Base-by-base conservation (phyloP, 2,797 vertebrate species). In the Danio choprae region DNA sequence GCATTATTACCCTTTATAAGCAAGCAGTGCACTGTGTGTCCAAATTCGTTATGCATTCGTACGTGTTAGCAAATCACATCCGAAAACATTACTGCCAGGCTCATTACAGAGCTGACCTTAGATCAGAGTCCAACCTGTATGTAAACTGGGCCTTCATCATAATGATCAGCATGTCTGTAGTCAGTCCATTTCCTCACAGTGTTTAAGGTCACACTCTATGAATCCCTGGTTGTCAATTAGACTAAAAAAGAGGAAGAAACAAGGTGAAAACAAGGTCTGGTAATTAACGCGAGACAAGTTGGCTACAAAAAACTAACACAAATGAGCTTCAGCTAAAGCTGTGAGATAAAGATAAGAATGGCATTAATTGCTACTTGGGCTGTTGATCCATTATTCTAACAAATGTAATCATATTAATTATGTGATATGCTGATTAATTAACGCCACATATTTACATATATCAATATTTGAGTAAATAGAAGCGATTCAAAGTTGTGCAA, bases 171-270 rank as follows among this genome's bases (percentile, higher is more conserved):
- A 56, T 63, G 51, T 53, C 38, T 63, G 81, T 56, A 77, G 71
- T 73, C 65, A 51, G 55, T 46, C 16, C 53, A 38, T 56, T 77
- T 77, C 50, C 74, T 60, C 56, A 74, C 63, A 56, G 22, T 22
- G 11, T 72, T 38, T 82, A 83, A 81, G 73, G 77, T 85, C 77
- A 81, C 64, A 82, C n/a, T 67, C 50, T 44, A 75, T 56, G 55
- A 80, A 80, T 75, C 72, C 40, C 70, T 68, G 16, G 36, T 48
- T 73, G 70, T 81, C 79, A 79, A 63, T 81, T 75, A 81, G 58
- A 70, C 46, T 48, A n/a, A 6, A 74, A 16, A 62, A 1, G 22
- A 64, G 36, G 58, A 51, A 29, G 43, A 43, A 82, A 72, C 43
- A 56, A 70, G 40, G 38, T 71, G 48, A 41, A 63, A 75, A 75